Conservation (phyloP, 1,140 invertebrate genomes). For the Drosophila yakuba region DNA sequence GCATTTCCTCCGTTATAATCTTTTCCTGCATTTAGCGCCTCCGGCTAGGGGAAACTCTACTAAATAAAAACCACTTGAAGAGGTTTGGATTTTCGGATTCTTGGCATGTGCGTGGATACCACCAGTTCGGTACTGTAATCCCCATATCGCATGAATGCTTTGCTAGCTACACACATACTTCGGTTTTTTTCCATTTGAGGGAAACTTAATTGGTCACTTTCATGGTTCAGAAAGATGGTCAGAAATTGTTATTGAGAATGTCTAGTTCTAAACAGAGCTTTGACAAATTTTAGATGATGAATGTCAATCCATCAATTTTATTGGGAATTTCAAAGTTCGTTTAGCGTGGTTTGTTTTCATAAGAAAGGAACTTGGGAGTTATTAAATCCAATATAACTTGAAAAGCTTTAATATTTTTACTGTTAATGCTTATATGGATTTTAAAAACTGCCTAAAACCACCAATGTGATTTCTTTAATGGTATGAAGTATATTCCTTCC, state of each 20-base stretch:
- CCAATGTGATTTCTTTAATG: not conserved
- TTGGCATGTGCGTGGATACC: slow-evolving; percentile 28
- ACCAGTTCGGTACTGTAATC: slow-evolving; percentile 20
- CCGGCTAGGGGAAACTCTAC: slow-evolving; percentile 27
- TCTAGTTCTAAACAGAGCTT: not conserved
- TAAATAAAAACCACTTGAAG: slow-evolving; percentile 58
- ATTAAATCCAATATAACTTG: too few species aligned
- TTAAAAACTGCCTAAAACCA: not conserved
- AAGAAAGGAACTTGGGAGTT: not conserved
- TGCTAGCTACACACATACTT: not conserved
- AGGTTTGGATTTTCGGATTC: slow-evolving; percentile 46
- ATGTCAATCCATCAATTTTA: slow-evolving; percentile 14
- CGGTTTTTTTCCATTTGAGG: slow-evolving; percentile 17
- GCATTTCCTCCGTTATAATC: slow-evolving; percentile 52
- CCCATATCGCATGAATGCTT: slow-evolving; percentile 45
- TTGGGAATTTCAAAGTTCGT: not conserved
- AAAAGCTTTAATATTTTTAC: too few species aligned
- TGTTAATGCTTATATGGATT: too few species aligned
- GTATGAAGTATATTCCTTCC: not conserved
- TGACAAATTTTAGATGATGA: slow-evolving; percentile 23
- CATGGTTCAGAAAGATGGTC: not conserved
- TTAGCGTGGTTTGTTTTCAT: not conserved
- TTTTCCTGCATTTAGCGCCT: slow-evolving; percentile 79
- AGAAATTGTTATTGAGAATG: slow-evolving; percentile 15
- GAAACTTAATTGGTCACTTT: slow-evolving; percentile 33